Evolutionary conservation across 2,113 vertebrate genomes (phyloP).

Genomic region (Cricetomys ansorgei): DNA sequence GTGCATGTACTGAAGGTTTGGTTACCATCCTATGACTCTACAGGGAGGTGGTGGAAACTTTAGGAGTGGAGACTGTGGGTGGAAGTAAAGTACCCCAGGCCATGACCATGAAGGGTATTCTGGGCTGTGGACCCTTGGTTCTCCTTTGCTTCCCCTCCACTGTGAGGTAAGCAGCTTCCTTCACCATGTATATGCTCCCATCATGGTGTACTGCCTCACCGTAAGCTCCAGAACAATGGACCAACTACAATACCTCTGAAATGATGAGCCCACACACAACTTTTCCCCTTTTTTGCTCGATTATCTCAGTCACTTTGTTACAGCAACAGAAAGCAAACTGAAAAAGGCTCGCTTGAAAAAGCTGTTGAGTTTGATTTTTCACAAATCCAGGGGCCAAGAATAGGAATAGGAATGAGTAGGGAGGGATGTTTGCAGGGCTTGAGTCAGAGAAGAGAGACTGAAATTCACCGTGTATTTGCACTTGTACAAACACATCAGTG

Average conservation of each 20-base stretch:
- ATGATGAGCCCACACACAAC: neutral
- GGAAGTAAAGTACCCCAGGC: neutral
- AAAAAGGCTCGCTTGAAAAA: too few relatives aligned
- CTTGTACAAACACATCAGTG: neutral
- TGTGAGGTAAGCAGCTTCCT: neutral
- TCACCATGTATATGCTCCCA: neutral
- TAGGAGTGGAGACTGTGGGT: neutral
- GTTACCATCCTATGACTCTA: neutral
- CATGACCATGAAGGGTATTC: neutral
- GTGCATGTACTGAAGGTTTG: neutral
- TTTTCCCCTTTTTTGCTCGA: neutral
- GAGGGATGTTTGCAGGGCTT: neutral
- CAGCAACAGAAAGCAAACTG: neutral
- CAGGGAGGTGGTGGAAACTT: neutral
- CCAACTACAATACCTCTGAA: neutral
- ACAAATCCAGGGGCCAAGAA: neutral
- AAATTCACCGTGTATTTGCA: neutral
- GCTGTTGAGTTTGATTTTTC: neutral
- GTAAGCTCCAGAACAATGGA: neutral
- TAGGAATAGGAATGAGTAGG: neutral
- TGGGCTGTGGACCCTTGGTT: neutral
- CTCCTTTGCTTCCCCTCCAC: neutral
- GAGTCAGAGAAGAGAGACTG: neutral
- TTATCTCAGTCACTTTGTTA: neutral
- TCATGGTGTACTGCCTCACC: neutral